phyloP scores from a whole-genome alignment of 2,797 vertebrate species.

The Pitangus sulphuratus region DNA sequence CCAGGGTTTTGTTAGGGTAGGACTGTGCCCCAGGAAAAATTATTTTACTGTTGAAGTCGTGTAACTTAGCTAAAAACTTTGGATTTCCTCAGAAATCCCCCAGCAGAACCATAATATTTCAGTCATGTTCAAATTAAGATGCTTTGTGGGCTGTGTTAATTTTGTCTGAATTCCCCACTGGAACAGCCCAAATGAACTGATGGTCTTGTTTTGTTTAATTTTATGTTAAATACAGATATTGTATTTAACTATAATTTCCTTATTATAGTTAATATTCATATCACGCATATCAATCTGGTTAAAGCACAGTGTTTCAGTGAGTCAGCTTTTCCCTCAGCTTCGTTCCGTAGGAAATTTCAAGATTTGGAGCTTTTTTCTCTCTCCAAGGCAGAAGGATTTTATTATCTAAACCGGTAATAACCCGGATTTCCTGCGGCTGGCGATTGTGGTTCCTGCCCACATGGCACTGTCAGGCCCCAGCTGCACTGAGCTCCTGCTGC shows the following conservation, averaged over 20 bases:
- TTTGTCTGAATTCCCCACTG: constrained; percentile 35
- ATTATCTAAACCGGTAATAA: constrained; percentile 10
- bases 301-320: background rate
- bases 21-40: background rate
- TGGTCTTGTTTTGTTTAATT: constrained; percentile 49
- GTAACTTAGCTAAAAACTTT: background rate
- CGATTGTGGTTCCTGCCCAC: background rate
- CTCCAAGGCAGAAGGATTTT: background rate
- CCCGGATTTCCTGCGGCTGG: background rate
- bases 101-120: background rate
- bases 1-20: background rate
- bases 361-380: background rate
- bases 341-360: background rate
- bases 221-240: constrained; percentile 33
- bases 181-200: constrained; percentile 16
- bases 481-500: background rate
- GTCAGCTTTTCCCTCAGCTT: background rate
- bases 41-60: background rate
- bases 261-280: constrained; percentile 38
- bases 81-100: background rate
- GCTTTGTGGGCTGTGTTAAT: constrained; percentile 19
- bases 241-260: constrained; percentile 36
- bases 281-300: background rate
- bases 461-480: background rate
- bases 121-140: constrained; percentile 17